Percentiles rank a stretch among this genome's conserved stretches.
phyloP scores from a whole-genome alignment of 2,888 invertebrate species.

The Melolontha melolontha region DNA sequence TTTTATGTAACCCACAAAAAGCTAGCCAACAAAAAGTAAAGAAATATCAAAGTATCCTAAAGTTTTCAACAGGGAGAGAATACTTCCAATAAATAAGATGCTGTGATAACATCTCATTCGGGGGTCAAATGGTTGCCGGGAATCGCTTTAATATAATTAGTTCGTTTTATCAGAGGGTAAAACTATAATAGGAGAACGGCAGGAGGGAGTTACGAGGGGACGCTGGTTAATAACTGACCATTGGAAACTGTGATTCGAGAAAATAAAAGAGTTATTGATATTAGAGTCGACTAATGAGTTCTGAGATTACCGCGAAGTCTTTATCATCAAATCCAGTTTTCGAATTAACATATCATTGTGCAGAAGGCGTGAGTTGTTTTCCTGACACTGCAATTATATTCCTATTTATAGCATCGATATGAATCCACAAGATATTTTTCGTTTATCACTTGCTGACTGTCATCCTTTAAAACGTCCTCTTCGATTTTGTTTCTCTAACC shows the following conservation, averaged over 20 bases:
- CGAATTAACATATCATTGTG: slow-evolving; percentile 45
- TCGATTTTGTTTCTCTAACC: no score
- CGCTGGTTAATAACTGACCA: slow-evolving; percentile 44
- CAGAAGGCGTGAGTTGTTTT: slow-evolving; percentile 23
- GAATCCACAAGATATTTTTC: background rate
- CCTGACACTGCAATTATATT: slow-evolving; percentile 33
- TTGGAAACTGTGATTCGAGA: slow-evolving; percentile 43
- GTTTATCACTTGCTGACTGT: background rate
- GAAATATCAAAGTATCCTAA: background rate
- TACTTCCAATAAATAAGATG: slow-evolving; percentile 5
- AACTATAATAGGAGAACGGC: slow-evolving; percentile 25
- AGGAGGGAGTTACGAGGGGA: slow-evolving; percentile 34
- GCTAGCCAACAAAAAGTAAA: no score
- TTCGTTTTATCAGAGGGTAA: slow-evolving; percentile 46
- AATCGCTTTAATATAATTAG: slow-evolving; percentile 48
- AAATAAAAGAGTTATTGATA: slow-evolving; percentile 49
- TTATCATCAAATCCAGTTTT: slow-evolving; percentile 32
- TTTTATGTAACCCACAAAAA: no score
- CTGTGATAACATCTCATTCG: slow-evolving; percentile 22
- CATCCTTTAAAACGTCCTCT: background rate
- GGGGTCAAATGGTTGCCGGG: slow-evolving; percentile 36
- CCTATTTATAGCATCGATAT: slow-evolving; percentile 19
- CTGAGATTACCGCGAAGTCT: slow-evolving; percentile 45
- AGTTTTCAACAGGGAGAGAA: slow-evolving; percentile 6
- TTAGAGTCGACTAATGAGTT: slow-evolving; percentile 49